Conservation (phyloP, 2,888 invertebrate species). For the Ametastegia equiseti region DNA sequence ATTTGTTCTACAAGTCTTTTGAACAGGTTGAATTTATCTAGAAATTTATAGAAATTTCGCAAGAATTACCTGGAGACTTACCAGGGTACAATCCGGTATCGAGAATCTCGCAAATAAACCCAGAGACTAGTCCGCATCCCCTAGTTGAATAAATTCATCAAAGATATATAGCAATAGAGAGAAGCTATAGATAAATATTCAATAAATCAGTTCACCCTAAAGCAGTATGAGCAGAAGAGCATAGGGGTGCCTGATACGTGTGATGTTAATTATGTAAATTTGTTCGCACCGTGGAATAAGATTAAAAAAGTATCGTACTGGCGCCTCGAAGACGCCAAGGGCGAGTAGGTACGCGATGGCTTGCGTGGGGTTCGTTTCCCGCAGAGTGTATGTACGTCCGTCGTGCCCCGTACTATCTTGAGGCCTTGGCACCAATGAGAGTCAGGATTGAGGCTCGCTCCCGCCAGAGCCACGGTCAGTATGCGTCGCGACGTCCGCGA, state of each 20-base stretch:
- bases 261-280: constrained; percentile 21
- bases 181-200: not conserved
- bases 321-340: constrained; percentile 24
- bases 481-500: constrained; percentile 69
- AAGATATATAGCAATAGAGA: not conserved
- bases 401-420: constrained; percentile 61
- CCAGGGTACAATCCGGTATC: not conserved
- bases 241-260: not conserved
- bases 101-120: not conserved
- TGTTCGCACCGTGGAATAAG: not conserved
- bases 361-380: constrained; percentile 36
- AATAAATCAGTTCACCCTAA: not conserved
- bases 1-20: too few species aligned
- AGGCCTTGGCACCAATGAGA: constrained; percentile 59
- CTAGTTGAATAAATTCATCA: not conserved
- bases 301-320: constrained; percentile 21
- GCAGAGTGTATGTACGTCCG: not conserved
- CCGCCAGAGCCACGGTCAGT: constrained; percentile 60
- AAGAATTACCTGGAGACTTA: not conserved
- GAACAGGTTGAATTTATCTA: too few species aligned
- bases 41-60: too few species aligned
- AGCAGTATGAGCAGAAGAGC: not conserved
- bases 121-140: not conserved
- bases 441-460: constrained; percentile 45
- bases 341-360: constrained; percentile 8